phyloP scores from a whole-genome alignment of 2,113 vertebrate genomes.

The Cyrtonyx montezumae region DNA sequence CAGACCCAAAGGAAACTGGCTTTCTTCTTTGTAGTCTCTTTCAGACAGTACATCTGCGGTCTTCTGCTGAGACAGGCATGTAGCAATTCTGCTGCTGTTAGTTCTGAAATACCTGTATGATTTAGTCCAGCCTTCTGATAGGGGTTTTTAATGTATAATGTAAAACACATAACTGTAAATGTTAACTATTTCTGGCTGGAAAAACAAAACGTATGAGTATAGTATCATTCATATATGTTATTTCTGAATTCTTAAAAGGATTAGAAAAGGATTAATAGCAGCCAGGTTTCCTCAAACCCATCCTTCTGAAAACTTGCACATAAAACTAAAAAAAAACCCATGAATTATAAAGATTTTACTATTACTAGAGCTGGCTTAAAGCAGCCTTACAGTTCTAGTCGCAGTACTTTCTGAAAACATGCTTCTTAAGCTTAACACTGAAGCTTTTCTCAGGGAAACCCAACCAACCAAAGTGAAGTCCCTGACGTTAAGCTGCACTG shows the following conservation, averaged over 20 bases:
- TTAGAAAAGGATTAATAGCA: not conserved
- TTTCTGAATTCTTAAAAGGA: not conserved
- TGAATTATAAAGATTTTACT: not conserved
- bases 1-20: not conserved
- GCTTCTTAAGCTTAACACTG: not conserved
- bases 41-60: not conserved
- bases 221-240: not conserved
- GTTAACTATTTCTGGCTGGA: not conserved
- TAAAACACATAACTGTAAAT: not conserved
- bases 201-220: not conserved
- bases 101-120: not conserved
- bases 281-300: not conserved
- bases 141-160: not conserved
- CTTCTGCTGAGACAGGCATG: not conserved
- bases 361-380: not conserved
- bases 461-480: constrained; percentile 37
- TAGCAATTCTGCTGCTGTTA: not conserved
- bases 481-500: constrained; percentile 45
- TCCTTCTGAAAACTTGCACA: not conserved
- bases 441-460: constrained; percentile 30
- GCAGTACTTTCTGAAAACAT: not conserved
- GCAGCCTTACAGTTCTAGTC: not conserved
- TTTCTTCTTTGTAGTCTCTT: not conserved
- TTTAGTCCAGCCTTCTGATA: not conserved
- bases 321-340: not conserved